phyloP scores from a whole-genome alignment of 2,113 vertebrate genomes.

The Apaloderma vittatum region DNA sequence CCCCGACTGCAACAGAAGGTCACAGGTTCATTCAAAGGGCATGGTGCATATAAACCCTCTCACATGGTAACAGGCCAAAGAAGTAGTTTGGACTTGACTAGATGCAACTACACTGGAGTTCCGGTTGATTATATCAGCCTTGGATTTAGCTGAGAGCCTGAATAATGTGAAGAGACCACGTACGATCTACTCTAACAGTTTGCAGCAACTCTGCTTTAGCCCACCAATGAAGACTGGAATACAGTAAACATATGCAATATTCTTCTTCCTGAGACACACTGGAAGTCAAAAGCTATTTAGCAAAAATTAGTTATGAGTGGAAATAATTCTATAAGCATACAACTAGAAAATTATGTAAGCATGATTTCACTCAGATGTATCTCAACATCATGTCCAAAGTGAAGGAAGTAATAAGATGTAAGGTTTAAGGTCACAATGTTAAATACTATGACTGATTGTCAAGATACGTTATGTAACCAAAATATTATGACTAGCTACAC shows the following conservation, averaged over 20 bases:
- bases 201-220: background rate
- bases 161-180: background rate
- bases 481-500: background rate
- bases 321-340: background rate
- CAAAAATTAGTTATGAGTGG: background rate
- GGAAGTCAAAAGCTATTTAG: background rate
- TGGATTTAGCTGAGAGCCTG: background rate
- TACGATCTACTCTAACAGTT: background rate
- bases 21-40: slow-evolving; percentile 22
- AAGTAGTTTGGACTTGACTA: slow-evolving; percentile 33
- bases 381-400: background rate
- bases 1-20: background rate
- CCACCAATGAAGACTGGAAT: background rate
- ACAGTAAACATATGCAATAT: background rate
- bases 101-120: background rate
- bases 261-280: background rate
- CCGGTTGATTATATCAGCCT: background rate
- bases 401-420: background rate
- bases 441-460: background rate
- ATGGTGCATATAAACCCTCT: background rate
- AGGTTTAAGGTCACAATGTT: background rate
- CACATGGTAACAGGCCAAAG: background rate
- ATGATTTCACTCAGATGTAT: background rate
- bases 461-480: background rate
- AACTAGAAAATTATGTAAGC: background rate